Evolutionary conservation across 2,797 vertebrate species (phyloP), one percentile per base, ranked within the genome.

Genomic region (Pangasius djambal): DNA sequence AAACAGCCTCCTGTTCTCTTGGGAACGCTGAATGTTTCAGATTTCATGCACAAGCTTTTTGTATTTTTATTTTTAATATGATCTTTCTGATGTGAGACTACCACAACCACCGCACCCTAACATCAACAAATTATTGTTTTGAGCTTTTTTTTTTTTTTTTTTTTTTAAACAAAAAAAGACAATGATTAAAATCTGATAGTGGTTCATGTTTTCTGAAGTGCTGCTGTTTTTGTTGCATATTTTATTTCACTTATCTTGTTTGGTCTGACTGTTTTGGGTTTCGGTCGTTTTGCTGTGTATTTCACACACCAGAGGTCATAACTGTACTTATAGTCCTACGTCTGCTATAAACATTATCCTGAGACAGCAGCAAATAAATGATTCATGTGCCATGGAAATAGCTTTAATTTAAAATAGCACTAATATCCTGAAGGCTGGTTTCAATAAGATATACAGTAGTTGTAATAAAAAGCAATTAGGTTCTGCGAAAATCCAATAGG

Each of bases 101-200:
- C 12, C 55, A 63, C 22, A 63, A 28, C 61, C 44, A 84, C 61
- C 1, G 44, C 61, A 67, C 40, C 40, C 8, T 31, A 18, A 50
- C 15, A 48, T 28, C 7, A 48, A n/a, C 22, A 61, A 22, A 34
- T 18, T 5, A 12, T 40, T 81, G 34, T 40, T 83, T 83, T 28
- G 3, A 40, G 34, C 0, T 40, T 18, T 3, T 18, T 20, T 72
- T n/a, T n/a, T 50, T 16, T 18, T 78, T 16, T 77, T 77, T 50
- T 34, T 82, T 82, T 59, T 12, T 3, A 6, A 5, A 3, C n/a
- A n/a, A 40, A 3, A 40, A 40, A 40, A 40, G 20, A 34, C 2
- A 2, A 13, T 69, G 52, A 85, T 69, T 85, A 85, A 85, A 85
- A 84, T 48, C 4, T 48, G 22, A 61, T 82, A 16, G 22, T 67